Percentiles rank a stretch among this genome's conserved stretches.
Evolutionary conservation across 2,113 vertebrate species (phyloP).

Genomic region (Prionailurus viverrinus): DNA sequence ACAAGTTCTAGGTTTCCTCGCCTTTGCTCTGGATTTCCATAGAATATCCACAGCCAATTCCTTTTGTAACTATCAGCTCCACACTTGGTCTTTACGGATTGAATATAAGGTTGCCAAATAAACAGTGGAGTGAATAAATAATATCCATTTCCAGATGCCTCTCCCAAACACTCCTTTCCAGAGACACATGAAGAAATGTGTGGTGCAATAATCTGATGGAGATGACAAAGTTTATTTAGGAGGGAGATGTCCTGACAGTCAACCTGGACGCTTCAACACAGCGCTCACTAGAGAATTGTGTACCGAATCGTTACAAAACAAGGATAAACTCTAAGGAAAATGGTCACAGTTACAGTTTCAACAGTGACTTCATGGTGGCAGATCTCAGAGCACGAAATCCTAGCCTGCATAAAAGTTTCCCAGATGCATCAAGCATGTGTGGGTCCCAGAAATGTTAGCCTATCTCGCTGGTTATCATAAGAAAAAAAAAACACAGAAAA

Average conservation of each 20-base stretch:
- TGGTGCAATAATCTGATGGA: rapidly evolving
- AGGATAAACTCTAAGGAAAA: not conserved
- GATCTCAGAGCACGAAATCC: not conserved
- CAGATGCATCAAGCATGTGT: not conserved
- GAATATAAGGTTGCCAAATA: not conserved
- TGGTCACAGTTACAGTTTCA: not conserved
- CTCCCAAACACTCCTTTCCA: no score
- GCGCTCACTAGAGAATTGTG: not conserved
- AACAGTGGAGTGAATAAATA: not conserved
- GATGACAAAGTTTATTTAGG: not conserved
- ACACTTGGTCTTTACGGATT: not conserved
- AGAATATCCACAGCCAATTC: not conserved
- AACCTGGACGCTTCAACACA: not conserved
- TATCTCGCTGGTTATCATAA: not conserved
- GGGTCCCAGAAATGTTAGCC: not conserved
- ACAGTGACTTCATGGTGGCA: not conserved
- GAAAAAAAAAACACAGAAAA: not conserved
- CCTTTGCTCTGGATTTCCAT: not conserved
- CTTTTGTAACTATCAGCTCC: not conserved
- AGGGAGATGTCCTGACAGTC: rapidly evolving
- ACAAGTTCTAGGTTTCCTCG: not conserved
- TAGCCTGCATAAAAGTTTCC: not conserved
- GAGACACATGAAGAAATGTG: not conserved
- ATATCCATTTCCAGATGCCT: not conserved
- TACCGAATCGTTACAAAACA: not conserved